Percentiles rank a stretch among this genome's conserved stretches.
Conservation (phyloP, 2,888 invertebrate genomes). For the Plebejus melissa region DNA sequence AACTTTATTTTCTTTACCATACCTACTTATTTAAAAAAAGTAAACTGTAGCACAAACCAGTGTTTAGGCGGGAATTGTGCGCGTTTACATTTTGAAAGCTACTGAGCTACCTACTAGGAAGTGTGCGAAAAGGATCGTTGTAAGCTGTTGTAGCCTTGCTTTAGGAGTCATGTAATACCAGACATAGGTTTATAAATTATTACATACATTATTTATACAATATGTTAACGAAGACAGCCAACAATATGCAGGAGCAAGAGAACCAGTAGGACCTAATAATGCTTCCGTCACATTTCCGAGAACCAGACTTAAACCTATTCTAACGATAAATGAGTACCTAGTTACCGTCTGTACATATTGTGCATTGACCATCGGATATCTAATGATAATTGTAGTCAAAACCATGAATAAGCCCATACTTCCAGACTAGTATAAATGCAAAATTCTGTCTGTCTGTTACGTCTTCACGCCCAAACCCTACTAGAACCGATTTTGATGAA, state of each 20-base stretch:
- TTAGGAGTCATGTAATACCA: not conserved
- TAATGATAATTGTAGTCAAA: too few relatives aligned
- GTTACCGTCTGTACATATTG: too few relatives aligned
- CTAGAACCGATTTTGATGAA: too few relatives aligned
- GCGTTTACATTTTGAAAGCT: not conserved
- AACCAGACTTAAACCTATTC: not conserved
- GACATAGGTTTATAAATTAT: not conserved
- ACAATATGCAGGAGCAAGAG: not conserved
- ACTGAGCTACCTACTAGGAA: not conserved
- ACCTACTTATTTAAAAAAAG: too few relatives aligned
- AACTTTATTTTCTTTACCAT: too few relatives aligned
- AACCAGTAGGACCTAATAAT: not conserved
- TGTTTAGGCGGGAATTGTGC: not conserved
- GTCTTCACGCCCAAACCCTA: too few relatives aligned
- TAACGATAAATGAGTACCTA: too few relatives aligned
- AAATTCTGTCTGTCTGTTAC: too few relatives aligned
- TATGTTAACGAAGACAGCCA: not conserved
- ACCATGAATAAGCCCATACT: too few relatives aligned
- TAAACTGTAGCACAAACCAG: not conserved
- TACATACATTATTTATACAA: not conserved
- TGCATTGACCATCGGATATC: not conserved
- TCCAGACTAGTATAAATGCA: too few relatives aligned
- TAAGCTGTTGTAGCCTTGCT: too few relatives aligned
- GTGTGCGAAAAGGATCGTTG: too few relatives aligned
- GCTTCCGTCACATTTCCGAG: slow-evolving; percentile 3